Conservation (phyloP, 2,113 vertebrate species). For the Cyphomyrus plagiostoma region DNA sequence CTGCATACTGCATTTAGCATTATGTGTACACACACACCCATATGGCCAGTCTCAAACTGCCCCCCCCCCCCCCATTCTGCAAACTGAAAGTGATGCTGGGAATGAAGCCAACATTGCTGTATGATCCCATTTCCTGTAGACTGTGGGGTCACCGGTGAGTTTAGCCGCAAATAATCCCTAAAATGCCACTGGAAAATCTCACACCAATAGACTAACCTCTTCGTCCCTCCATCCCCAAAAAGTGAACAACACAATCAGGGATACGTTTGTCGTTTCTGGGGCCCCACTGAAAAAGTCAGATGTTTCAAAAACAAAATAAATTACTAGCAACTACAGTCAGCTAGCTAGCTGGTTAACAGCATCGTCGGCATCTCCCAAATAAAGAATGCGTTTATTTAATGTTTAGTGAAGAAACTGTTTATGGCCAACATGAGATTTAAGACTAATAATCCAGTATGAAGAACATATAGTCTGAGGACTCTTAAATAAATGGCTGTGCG, state of each 20-base stretch:
- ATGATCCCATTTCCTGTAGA: too few relatives aligned
- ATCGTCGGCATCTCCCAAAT: not conserved
- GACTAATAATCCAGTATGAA: not conserved
- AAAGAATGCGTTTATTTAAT: not conserved
- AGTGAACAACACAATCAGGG: not conserved
- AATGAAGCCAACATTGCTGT: too few relatives aligned
- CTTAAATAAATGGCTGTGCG: not conserved
- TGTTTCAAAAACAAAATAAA: not conserved
- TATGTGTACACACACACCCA: not conserved
- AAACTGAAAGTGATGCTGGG: too few relatives aligned
- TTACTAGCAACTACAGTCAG: not conserved
- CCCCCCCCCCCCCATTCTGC: too few relatives aligned
- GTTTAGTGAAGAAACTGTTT: not conserved
- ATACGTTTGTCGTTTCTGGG: not conserved
- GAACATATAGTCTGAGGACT: not conserved
- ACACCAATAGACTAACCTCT: not conserved
- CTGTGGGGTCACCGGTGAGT: too few relatives aligned
- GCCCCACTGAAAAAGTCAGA: not conserved
- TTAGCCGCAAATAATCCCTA: too few relatives aligned
- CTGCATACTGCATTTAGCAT: not conserved
- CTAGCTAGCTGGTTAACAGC: not conserved
- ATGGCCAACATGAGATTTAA: not conserved
- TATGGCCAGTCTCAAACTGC: too few relatives aligned
- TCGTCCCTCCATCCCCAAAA: not conserved
- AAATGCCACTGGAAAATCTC: not conserved